Percentiles rank a stretch among this genome's conserved stretches.
These are phyloP conservation scores for Drosophila paramelanica DNA, from an alignment of 2,888 invertebrate genomes.

Conservation along the genomic window DNA sequence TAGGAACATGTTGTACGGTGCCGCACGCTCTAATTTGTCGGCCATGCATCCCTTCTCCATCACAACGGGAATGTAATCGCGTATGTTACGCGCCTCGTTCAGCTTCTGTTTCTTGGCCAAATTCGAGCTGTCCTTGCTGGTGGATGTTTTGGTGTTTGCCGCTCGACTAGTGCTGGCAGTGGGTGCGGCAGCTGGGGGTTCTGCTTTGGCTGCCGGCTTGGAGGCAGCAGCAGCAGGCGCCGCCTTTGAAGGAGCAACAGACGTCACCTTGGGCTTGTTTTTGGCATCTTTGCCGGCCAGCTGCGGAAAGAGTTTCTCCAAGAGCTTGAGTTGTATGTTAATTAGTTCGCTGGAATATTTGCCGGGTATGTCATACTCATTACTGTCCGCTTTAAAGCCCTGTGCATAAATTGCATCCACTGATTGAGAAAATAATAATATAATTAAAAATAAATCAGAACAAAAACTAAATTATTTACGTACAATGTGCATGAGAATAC, in stretches of 20 bases:
- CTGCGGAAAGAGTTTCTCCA: slow-evolving; percentile 83
- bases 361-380: slow-evolving; percentile 87
- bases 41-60: slow-evolving; percentile 88
- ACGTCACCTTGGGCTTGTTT: slow-evolving; percentile 8
- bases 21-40: slow-evolving; percentile 88
- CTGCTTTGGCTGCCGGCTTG: background rate
- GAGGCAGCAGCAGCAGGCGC: background rate
- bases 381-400: slow-evolving; percentile 77
- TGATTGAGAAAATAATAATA: slow-evolving; percentile 74
- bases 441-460: background rate
- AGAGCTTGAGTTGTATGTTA: slow-evolving; percentile 87
- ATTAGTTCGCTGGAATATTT: slow-evolving; percentile 86
- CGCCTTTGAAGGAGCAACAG: slow-evolving; percentile 8
- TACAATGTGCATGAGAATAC: slow-evolving; percentile 92
- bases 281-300: background rate
- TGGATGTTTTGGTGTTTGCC: background rate
- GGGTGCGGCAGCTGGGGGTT: slow-evolving; percentile 10
- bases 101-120: slow-evolving; percentile 83
- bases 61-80: slow-evolving; percentile 86
- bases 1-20: slow-evolving; percentile 91
- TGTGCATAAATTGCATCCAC: slow-evolving; percentile 88
- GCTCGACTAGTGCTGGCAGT: slow-evolving; percentile 37
- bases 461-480: slow-evolving; percentile 13
- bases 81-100: slow-evolving; percentile 74
- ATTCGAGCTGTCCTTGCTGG: slow-evolving; percentile 58